Evolutionary conservation across 2,888 invertebrate species (phyloP), one percentile per base, ranked within the genome.

Genomic region (Hypomecis atomaria): DNA sequence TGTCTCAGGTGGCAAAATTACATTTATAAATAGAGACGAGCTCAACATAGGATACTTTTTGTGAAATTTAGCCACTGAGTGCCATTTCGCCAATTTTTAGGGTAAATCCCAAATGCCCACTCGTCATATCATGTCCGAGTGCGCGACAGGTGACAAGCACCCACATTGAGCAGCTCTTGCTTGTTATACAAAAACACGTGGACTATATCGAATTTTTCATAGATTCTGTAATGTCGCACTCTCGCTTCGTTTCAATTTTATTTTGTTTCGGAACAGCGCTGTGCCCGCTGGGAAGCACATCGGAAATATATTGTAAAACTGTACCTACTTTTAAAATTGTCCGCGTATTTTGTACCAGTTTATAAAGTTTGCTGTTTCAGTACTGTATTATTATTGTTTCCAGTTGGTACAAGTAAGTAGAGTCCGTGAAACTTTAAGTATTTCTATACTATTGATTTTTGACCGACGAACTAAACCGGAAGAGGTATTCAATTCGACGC

Each of bases 191-290:
- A 55, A 57, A 66, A 59, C 36, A 53, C 56, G 38, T 60, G 48
- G 48, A 59, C 44, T 59, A 71, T 73, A 70, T 73, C 69, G 74
- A 73, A 76, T 77, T 73, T 78, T 79, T 77, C 74, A 79, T 79
- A 77, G 78, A 79, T 78, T 78, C 71, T 70, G 72, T 77, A 79
- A 81, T 79, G 76, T 73, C 72, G 74, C 60, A 59, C 69, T 67
- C 59, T 55, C 61, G 61, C 72, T 67, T 65, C 71, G 68, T 75
- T 71, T 73, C 67, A 72, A 73, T 81, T 80, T 76, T 73, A 77
- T 76, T 78, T 74, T 71, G 66, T 75, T 69, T 67, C 66, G 58
- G 47, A 65, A 59, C 67, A 65, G 66, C 57, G 61, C 53, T 37
- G 52, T 57, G 55, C 62, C 64, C 65, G 53, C 38, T 50, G 67